Evolutionary conservation across 2,888 invertebrate species (phyloP).

Genomic region (Platerodrilus igneus): DNA sequence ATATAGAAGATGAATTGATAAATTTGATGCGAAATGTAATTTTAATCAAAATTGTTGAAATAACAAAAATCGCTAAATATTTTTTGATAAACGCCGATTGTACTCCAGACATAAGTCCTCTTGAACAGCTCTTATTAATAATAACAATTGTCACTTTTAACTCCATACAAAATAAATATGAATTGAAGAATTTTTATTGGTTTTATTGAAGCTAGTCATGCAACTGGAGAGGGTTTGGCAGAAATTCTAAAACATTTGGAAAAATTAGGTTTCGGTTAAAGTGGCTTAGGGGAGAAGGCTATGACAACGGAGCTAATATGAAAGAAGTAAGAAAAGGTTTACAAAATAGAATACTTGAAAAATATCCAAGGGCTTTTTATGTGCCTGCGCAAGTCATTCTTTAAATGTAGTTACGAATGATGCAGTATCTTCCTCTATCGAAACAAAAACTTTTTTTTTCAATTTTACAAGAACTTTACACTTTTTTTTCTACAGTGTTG

Average conservation of each 20-base stretch:
- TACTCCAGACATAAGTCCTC: too few species aligned
- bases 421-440: conserved; percentile 7
- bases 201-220: conserved; percentile 2
- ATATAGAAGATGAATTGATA: too few species aligned
- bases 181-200: not conserved
- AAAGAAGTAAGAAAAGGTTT: not conserved
- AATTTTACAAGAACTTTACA: conserved; percentile 15
- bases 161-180: not conserved
- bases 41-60: too few species aligned
- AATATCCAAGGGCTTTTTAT: not conserved
- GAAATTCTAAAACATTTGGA: not conserved
- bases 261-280: conserved; percentile 5
- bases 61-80: too few species aligned
- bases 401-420: not conserved
- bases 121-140: too few species aligned
- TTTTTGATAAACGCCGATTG: too few species aligned
- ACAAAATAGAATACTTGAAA: not conserved
- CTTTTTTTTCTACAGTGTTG: conserved; percentile 18
- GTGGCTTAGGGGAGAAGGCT: conserved; percentile 1
- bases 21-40: too few species aligned
- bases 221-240: conserved; percentile 4
- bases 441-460: conserved; percentile 12
- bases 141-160: too few species aligned
- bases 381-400: not conserved
- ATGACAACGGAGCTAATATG: too few species aligned